Base-by-base conservation (phyloP, 2,797 vertebrate species). In the Coregonus suidteri region DNA sequence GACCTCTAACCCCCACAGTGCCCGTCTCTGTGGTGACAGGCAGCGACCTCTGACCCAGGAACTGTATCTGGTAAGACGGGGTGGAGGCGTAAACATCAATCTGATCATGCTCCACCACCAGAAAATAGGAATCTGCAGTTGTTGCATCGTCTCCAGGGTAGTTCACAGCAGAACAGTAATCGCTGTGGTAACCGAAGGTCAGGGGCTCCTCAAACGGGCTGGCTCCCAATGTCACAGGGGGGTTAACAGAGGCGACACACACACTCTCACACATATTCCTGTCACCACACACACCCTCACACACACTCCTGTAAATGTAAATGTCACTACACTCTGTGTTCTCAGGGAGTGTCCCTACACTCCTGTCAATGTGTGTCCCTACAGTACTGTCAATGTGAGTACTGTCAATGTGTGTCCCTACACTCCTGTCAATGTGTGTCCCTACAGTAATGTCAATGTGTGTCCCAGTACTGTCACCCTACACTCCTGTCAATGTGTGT, bases 31-130 rank as follows among this genome's bases (percentile, higher is more conserved):
- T 41, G 0, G 74, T 54, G 34, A 47, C 82, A 3, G 51, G 6
- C 6, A 65, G 30, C 0, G 9, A n/a, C 1, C 75, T 71, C 0
- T n/a, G 74, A 47, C 72, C 1, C 15, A 74, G 73, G 56, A 84
- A 73, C 85, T 93, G 90, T 13, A 95, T 94, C 85, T 93, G 87
- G 0, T 94, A 94, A 0, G 94, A 95, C 0, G 93, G 94, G 0
- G 85, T 92, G 0, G 92, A 93, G 74, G 94, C 92, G 0, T 91
- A 82, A 6, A 81, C 52, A 3, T 94, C 93, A 0, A 94, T 85
- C 87, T 94, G 94, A 76, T 78, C 82, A 0, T 91, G 89, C 76
- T 95, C 93, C 47, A 93, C 86, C 0, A 31, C 62, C 51, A 11
- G 37, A 0, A 13, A 25, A 71, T 20, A 30, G n/a, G 41, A 25